Evolutionary conservation across 2,113 vertebrate species (phyloP).

Genomic region (Zosterops hypoxanthus): DNA sequence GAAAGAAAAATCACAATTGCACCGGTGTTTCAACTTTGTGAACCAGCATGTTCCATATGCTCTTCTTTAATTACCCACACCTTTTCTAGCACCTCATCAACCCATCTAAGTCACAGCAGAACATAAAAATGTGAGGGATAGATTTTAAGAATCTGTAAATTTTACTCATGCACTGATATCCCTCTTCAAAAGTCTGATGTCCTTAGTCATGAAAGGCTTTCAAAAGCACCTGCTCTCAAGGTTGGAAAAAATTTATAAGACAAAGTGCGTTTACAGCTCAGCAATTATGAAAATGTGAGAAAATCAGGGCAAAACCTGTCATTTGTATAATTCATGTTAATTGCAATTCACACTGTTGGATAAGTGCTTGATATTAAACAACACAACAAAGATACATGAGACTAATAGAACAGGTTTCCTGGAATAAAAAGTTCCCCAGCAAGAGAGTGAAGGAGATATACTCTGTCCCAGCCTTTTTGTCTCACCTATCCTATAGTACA

Average conservation of each 20-base stretch:
- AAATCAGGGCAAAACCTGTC: not conserved
- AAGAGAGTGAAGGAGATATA: not conserved
- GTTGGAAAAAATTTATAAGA: not conserved
- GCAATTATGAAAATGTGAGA: not conserved
- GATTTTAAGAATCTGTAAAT: not conserved
- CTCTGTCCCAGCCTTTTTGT: not conserved
- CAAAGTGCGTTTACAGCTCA: not conserved
- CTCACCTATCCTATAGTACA: not conserved
- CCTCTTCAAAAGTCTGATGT: not conserved
- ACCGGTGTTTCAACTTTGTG: not conserved
- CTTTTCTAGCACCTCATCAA: not conserved
- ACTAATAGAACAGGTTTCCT: not conserved
- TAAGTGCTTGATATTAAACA: slow-evolving; percentile 5
- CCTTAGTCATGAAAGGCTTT: not conserved
- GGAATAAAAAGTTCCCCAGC: not conserved
- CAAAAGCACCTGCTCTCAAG: not conserved
- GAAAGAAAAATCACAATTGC: not conserved
- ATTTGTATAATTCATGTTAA: not conserved
- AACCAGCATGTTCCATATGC: not conserved
- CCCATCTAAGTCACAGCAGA: not conserved
- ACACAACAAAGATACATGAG: not conserved
- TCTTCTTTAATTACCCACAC: not conserved
- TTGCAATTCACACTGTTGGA: not conserved
- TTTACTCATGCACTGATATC: not conserved
- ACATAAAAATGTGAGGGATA: not conserved